Conservation (phyloP, 1,140 invertebrate genomes). For the Drosophila tsacasi region DNA sequence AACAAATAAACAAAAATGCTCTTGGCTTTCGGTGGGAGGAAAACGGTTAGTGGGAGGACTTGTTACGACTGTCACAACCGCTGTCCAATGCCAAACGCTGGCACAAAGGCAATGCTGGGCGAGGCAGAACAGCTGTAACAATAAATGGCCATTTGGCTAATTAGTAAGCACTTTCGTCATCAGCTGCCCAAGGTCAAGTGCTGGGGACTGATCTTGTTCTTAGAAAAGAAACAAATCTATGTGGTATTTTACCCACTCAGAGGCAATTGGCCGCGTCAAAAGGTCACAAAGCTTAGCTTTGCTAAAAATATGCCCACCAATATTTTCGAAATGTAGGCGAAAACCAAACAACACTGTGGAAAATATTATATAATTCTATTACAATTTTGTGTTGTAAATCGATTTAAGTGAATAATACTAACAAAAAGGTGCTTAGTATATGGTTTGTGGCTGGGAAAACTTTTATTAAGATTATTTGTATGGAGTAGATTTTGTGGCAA, state of each 20-base stretch:
- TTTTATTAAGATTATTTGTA: background rate
- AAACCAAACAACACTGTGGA: background rate
- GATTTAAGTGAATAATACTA: too few relatives aligned
- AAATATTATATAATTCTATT: too few relatives aligned
- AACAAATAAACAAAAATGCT: constrained; percentile 74
- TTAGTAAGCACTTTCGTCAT: constrained; percentile 56
- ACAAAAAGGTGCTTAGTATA: too few relatives aligned
- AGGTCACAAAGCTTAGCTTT: constrained; percentile 18
- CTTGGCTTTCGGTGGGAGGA: constrained; percentile 36
- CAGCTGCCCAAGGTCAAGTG: constrained; percentile 36
- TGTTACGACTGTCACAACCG: constrained; percentile 53
- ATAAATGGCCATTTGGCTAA: constrained; percentile 71
- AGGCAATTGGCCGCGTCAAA: constrained; percentile 1
- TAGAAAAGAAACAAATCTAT: background rate
- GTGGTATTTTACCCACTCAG: background rate
- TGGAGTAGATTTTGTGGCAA: too few relatives aligned
- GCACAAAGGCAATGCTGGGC: constrained; percentile 21
- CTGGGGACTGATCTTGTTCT: constrained; percentile 13
- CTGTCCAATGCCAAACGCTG: constrained; percentile 62
- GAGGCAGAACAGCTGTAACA: constrained; percentile 34
- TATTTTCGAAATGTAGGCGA: background rate
- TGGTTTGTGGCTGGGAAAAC: background rate
- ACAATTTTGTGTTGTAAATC: too few relatives aligned
- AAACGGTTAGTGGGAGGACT: constrained; percentile 11
- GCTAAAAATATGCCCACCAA: background rate